phyloP scores from a whole-genome alignment of 2,113 vertebrate species.

The Parus major region DNA sequence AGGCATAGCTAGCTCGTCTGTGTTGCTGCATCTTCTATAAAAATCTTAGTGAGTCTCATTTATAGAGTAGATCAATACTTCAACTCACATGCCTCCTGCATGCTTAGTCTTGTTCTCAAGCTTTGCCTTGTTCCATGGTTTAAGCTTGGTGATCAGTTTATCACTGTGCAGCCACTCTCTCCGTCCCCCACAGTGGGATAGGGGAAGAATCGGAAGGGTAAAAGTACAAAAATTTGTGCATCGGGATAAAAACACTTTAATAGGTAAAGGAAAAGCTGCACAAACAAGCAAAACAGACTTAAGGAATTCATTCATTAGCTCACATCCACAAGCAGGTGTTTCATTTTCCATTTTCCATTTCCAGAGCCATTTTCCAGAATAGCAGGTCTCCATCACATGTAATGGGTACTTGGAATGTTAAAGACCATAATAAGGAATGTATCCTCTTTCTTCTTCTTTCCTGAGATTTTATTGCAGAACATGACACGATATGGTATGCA shows the following conservation, averaged over 20 bases:
- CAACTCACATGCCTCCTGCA: background rate
- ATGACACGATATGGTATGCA: background rate
- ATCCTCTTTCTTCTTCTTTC: background rate
- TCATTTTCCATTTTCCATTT: background rate
- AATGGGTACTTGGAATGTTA: background rate
- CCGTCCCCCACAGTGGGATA: background rate
- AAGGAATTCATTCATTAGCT: background rate
- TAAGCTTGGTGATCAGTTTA: background rate
- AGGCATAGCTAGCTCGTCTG: background rate
- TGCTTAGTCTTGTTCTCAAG: background rate
- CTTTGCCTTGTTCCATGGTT: background rate
- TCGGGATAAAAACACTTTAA: background rate
- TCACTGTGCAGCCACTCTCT: background rate
- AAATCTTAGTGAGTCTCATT: background rate
- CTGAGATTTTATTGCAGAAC: background rate
- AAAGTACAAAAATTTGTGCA: background rate
- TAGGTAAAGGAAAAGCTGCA: background rate
- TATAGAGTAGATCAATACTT: background rate
- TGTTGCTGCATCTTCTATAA: background rate
- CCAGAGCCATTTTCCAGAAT: background rate
- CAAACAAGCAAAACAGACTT: background rate
- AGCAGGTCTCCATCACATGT: background rate
- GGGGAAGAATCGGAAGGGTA: background rate
- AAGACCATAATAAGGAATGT: background rate
- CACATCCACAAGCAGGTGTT: background rate